Conservation (phyloP, 1,140 invertebrate genomes). For the Gyrodactylus bullatarudis region DNA sequence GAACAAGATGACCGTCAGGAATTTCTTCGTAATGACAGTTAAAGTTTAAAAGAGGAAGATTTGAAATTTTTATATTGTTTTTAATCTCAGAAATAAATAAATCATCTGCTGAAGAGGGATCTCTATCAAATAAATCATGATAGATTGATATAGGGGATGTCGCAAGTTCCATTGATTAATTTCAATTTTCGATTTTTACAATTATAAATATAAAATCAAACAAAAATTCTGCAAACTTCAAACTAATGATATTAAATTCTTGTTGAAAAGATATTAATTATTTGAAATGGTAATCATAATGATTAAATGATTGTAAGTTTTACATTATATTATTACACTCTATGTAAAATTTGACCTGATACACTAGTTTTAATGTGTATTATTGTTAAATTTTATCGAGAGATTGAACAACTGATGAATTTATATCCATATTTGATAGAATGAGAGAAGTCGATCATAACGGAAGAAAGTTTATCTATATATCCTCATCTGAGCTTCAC, state of each 20-base stretch:
- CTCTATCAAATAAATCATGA: background rate
- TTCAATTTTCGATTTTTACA: background rate
- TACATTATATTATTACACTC: no score
- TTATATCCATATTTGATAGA: background rate
- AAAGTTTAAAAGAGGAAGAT: background rate
- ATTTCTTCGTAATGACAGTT: background rate
- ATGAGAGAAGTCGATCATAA: background rate
- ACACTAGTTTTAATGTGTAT: no score
- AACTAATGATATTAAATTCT: no score
- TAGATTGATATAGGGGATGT: background rate
- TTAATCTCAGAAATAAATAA: background rate
- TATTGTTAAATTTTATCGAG: no score
- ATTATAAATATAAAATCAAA: background rate
- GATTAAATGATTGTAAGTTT: no score
- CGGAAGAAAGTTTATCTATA: background rate
- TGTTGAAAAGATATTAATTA: no score
- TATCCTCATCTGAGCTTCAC: background rate
- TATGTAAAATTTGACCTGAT: no score
- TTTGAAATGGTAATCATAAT: no score
- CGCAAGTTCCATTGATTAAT: background rate
- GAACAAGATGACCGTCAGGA: background rate
- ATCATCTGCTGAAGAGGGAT: background rate
- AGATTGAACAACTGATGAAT: background rate
- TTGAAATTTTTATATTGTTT: background rate
- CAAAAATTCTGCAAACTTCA: no score